These are phyloP conservation scores for Trogon surrucura DNA, from an alignment of 2,113 vertebrate genomes.

Conservation along the genomic window DNA sequence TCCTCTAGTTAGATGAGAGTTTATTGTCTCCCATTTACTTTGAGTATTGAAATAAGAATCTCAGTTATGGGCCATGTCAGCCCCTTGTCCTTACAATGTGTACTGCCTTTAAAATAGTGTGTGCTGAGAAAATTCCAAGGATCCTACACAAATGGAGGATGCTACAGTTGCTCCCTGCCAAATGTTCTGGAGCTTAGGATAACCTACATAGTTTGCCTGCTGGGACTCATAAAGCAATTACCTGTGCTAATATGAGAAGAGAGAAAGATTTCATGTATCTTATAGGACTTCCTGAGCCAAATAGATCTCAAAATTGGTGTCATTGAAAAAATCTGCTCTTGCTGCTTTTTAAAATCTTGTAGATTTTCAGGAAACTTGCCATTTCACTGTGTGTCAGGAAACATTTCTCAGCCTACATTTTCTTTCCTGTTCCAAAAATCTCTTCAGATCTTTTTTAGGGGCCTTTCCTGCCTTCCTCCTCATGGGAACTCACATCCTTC, in stretches of 20 bases:
- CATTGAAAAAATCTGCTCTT: not conserved
- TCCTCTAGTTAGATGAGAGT: not conserved
- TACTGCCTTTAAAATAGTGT: not conserved
- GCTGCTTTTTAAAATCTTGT: not conserved
- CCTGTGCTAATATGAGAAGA: not conserved
- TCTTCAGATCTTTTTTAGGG: not conserved
- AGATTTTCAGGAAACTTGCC: not conserved
- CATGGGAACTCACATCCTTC: not conserved
- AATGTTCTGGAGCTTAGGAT: not conserved
- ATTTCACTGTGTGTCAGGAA: not conserved
- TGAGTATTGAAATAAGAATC: not conserved
- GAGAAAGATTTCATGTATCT: not conserved
- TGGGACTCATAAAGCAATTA: not conserved
- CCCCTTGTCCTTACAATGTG: not conserved
- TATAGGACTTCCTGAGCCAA: not conserved
- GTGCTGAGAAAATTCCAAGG: not conserved
- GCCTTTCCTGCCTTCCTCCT: not conserved
- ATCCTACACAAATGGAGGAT: not conserved
- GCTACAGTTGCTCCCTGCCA: not conserved
- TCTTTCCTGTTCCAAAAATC: not conserved
- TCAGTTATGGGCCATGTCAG: not conserved
- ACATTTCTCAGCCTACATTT: not conserved
- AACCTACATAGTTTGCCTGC: not conserved
- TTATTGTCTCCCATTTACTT: not conserved
- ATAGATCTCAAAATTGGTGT: not conserved